These are phyloP conservation scores for Sclerurus mexicanus DNA, from an alignment of 2,113 vertebrate genomes.

Conservation along the genomic window DNA sequence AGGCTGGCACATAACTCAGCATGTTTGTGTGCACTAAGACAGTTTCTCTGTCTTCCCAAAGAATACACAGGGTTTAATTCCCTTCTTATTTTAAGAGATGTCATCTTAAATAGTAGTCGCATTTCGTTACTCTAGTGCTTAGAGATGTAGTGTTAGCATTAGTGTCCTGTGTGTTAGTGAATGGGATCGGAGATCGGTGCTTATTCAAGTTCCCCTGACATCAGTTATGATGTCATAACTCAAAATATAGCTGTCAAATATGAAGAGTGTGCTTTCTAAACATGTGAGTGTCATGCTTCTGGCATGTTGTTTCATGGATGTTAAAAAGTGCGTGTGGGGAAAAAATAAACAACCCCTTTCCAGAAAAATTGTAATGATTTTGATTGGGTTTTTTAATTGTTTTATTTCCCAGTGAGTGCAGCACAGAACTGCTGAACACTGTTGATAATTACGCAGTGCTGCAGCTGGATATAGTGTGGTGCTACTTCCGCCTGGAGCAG, in stretches of 20 bases:
- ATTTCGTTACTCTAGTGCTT: background rate
- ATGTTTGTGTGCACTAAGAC: accelerated
- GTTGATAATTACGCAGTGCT: conserved; percentile 95
- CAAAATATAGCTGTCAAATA: background rate
- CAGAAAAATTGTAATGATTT: background rate
- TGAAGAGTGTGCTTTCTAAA: background rate
- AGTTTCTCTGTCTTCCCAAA: background rate
- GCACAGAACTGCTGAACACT: conserved; percentile 77
- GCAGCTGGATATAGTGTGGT: conserved; percentile 96
- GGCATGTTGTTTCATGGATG: background rate
- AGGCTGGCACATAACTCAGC: background rate
- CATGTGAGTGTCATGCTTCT: background rate
- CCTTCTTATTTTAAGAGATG: background rate
- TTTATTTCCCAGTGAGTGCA: conserved; percentile 78
- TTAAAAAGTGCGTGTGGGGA: background rate
- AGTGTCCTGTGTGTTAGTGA: background rate
- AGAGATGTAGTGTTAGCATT: background rate
- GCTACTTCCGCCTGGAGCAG: conserved; percentile 84
- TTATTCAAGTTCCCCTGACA: background rate
- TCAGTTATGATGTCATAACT: background rate
- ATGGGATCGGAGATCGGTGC: background rate
- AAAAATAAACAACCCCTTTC: background rate
- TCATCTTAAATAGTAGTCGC: background rate
- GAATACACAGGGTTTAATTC: background rate
- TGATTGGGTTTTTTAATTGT: background rate